A percentile compares a stretch with the other conserved stretches of the same genome.
phyloP scores from a whole-genome alignment of 2,888 invertebrate genomes.

The Habroteleia sp. region DNA sequence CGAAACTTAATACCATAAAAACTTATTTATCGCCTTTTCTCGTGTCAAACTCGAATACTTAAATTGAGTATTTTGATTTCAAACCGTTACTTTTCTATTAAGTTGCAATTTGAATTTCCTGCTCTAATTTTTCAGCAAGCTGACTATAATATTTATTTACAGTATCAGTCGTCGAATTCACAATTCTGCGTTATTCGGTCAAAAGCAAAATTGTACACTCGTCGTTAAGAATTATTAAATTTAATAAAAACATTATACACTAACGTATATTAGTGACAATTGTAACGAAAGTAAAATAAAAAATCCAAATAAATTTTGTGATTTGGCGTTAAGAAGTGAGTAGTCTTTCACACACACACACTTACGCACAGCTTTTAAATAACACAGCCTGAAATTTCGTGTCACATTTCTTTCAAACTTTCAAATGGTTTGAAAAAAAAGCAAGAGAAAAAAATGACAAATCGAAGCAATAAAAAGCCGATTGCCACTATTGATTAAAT shows the following conservation, averaged over 20 bases:
- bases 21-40: not conserved
- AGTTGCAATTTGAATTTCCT: constrained; percentile 44
- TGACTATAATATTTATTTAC: constrained; percentile 35
- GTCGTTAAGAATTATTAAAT: constrained; percentile 4
- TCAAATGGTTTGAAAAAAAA: constrained; percentile 33
- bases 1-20: constrained; percentile 16
- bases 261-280: too few relatives aligned
- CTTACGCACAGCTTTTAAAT: constrained; percentile 44
- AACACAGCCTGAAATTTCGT: constrained; percentile 63
- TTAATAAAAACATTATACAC: too few relatives aligned
- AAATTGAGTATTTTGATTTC: constrained; percentile 54
- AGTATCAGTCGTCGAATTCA: constrained; percentile 4
- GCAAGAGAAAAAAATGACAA: too few relatives aligned
- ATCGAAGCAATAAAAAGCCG: too few relatives aligned
- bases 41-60: constrained; percentile 38
- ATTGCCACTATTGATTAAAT: too few relatives aligned
- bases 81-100: constrained; percentile 35
- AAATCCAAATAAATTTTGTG: constrained; percentile 22
- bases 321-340: constrained; percentile 50
- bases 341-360: constrained; percentile 39
- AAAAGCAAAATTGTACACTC: constrained; percentile 15
- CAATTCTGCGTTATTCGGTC: constrained; percentile 1
- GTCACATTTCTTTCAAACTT: constrained; percentile 35
- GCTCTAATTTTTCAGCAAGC: constrained; percentile 45
- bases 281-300: constrained; percentile 15